Evolutionary conservation across 2,888 invertebrate species (phyloP).

Genomic region (Clivina fossor): DNA sequence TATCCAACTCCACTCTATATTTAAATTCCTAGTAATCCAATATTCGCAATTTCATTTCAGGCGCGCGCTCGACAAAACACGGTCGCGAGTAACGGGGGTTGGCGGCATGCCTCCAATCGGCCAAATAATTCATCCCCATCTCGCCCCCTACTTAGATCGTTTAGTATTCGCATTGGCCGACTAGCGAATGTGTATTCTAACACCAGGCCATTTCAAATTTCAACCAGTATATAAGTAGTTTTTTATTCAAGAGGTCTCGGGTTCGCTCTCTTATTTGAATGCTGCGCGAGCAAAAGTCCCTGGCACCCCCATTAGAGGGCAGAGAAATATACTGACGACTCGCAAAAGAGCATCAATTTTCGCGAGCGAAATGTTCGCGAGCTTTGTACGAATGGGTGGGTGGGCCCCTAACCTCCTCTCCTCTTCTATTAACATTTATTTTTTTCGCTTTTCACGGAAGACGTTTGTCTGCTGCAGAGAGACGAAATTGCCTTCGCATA

Average conservation of each 20-base stretch:
- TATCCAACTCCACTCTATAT: slow-evolving; percentile 53
- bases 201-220: slow-evolving; percentile 47
- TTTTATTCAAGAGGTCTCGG: slow-evolving; percentile 47
- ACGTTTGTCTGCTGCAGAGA: background rate
- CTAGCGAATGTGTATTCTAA: slow-evolving; percentile 48
- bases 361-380: no score
- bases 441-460: background rate
- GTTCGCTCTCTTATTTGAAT: slow-evolving; percentile 20
- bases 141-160: background rate
- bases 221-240: slow-evolving; percentile 49
- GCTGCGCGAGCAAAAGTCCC: slow-evolving; percentile 11
- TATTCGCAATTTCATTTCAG: slow-evolving; percentile 54
- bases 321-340: slow-evolving; percentile 15
- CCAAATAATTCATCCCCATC: background rate
- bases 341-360: slow-evolving; percentile 10
- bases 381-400: no score
- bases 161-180: slow-evolving; percentile 46
- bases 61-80: slow-evolving; percentile 38
- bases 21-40: slow-evolving; percentile 54
- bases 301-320: slow-evolving; percentile 6
- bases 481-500: background rate
- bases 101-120: slow-evolving; percentile 5
- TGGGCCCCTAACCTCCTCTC: no score
- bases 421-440: no score
- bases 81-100: slow-evolving; percentile 28